phyloP scores from a whole-genome alignment of 2,797 vertebrate species.

The Smutsia temminckii region DNA sequence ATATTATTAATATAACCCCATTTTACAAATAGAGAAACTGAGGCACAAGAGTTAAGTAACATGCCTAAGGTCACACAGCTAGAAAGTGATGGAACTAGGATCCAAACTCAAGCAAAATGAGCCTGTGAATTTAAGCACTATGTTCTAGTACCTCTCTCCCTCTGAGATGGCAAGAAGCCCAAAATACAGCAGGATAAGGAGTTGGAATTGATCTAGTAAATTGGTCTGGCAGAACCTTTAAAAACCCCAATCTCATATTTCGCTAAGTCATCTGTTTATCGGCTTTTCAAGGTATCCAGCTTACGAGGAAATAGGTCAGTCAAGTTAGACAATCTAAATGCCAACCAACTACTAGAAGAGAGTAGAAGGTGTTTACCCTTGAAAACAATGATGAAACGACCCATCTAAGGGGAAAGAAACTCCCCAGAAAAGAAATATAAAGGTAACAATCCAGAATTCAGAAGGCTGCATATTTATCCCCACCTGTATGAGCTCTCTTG shows the following conservation, averaged over 20 bases:
- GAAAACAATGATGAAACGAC: neutral
- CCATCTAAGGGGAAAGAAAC: neutral
- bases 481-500: neutral
- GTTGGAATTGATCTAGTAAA: neutral
- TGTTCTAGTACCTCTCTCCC: neutral
- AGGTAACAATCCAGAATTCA: neutral
- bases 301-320: neutral
- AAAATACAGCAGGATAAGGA: neutral
- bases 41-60: neutral
- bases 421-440: neutral
- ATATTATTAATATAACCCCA: neutral
- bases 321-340: neutral
- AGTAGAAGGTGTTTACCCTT: neutral
- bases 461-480: neutral
- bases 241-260: neutral
- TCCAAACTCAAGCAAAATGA: neutral
- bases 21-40: slow-evolving; percentile 11
- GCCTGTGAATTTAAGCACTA: neutral
- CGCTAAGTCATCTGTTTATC: neutral
- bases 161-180: neutral
- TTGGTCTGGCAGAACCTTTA: neutral
- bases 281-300: neutral
- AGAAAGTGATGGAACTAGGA: neutral
- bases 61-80: neutral
- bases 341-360: neutral